A percentile compares a stretch with the other conserved stretches of the same genome.
These are phyloP conservation scores for Eremobia ochroleuca DNA, from an alignment of 2,888 invertebrate species.

Conservation along the genomic window DNA sequence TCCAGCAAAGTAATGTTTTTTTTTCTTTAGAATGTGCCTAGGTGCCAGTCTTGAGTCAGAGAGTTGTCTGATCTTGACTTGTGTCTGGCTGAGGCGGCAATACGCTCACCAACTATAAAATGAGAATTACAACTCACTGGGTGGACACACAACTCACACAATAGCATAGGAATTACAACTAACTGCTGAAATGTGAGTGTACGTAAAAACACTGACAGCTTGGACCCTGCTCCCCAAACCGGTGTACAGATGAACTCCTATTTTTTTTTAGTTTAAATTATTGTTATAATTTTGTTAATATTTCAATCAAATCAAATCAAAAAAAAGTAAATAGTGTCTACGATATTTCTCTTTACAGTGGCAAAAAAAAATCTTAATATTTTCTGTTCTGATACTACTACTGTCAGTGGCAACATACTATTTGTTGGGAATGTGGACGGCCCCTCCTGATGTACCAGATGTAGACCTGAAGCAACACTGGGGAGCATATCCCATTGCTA, in stretches of 20 bases:
- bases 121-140: not conserved
- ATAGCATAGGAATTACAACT: not conserved
- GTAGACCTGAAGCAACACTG: conserved; percentile 89
- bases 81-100: not conserved
- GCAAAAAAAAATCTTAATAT: conserved; percentile 62
- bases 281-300: no score
- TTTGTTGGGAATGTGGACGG: conserved; percentile 62
- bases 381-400: conserved; percentile 58
- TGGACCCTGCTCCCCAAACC: not conserved
- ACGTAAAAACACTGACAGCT: not conserved
- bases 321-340: not conserved
- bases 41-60: not conserved
- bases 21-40: no score
- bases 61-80: not conserved
- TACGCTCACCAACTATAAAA: not conserved
- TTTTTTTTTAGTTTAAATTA: no score
- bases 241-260: not conserved
- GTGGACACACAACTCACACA: no score
- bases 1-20: not conserved
- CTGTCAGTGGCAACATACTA: conserved; percentile 63
- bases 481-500: conserved; percentile 89
- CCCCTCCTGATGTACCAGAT: conserved; percentile 73
- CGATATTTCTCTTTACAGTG: conserved; percentile 65
- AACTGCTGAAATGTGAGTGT: not conserved
- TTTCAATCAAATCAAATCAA: no score